phyloP scores from a whole-genome alignment of 2,797 vertebrate species.

The Ciconia nigra region DNA sequence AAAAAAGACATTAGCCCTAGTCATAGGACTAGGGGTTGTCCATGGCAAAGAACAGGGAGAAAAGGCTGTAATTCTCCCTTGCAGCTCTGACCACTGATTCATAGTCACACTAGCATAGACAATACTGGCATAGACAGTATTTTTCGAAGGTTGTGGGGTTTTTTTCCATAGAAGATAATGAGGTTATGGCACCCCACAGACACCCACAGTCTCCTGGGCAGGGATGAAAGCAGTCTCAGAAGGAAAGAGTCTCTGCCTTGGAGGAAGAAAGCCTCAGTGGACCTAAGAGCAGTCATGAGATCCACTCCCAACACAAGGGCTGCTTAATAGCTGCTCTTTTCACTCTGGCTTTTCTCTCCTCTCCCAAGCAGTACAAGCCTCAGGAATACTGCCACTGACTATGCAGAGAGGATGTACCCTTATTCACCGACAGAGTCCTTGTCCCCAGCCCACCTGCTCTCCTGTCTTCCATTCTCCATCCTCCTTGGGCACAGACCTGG shows the following conservation, averaged over 20 bases:
- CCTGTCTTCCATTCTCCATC: neutral
- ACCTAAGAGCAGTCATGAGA: neutral
- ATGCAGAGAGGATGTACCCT: neutral
- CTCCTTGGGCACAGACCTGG: neutral
- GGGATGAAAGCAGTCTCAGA: conserved; percentile 18
- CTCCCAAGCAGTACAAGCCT: neutral
- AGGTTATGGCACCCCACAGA: neutral
- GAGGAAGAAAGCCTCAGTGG: neutral
- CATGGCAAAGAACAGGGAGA: neutral
- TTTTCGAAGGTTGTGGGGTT: neutral
- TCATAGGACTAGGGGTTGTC: neutral
- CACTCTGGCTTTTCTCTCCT: neutral
- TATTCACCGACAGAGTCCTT: neutral
- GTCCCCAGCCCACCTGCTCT: neutral
- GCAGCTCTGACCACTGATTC: conserved; percentile 35
- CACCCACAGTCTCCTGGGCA: conserved; percentile 15
- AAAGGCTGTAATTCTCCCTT: neutral
- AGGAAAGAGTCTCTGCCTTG: neutral
- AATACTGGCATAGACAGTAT: conserved; percentile 26
- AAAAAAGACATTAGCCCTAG: neutral
- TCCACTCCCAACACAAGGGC: neutral
- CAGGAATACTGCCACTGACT: neutral
- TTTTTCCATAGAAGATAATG: conserved; percentile 16
- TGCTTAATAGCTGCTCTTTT: neutral
- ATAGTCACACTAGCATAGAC: conserved; percentile 26